Evolutionary conservation across 2,797 vertebrate species (phyloP).

Genomic region (Sparus aurata): DNA sequence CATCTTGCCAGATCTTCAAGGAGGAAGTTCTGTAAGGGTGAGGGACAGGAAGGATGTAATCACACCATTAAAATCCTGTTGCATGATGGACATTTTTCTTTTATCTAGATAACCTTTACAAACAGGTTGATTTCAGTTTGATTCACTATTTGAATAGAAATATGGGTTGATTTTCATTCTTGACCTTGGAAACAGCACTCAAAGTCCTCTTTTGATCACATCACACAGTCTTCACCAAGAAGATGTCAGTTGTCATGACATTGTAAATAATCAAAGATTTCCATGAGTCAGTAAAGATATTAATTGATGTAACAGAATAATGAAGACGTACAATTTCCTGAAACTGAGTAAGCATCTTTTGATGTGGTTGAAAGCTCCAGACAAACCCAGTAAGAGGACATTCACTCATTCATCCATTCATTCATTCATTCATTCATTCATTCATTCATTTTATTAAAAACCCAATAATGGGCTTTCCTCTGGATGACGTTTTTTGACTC

Average conservation of each 20-base stretch:
- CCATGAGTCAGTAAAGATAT: background rate
- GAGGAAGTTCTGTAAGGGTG: slow-evolving; percentile 31
- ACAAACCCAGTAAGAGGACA: background rate
- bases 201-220: slow-evolving; percentile 6
- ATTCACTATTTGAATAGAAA: background rate
- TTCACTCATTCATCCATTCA: no score
- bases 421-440: no score
- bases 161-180: background rate
- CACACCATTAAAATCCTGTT: slow-evolving; percentile 3
- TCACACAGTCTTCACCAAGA: background rate
- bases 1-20: slow-evolving; percentile 23
- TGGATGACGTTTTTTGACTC: no score
- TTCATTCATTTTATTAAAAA: no score
- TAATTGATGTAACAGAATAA: background rate
- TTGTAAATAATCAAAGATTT: background rate
- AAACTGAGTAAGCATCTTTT: background rate
- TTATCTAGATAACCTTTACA: background rate
- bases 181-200: background rate
- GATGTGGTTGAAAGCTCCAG: background rate
- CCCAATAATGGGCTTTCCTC: no score
- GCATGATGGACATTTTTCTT: background rate
- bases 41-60: slow-evolving; percentile 23
- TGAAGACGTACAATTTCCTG: background rate
- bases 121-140: background rate
- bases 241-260: background rate